A percentile compares a stretch with the other conserved stretches of the same genome.
Evolutionary conservation across 92 coral and sea anemone genomes (phyloP).

Genomic region (Anthopleura xanthogrammica): DNA sequence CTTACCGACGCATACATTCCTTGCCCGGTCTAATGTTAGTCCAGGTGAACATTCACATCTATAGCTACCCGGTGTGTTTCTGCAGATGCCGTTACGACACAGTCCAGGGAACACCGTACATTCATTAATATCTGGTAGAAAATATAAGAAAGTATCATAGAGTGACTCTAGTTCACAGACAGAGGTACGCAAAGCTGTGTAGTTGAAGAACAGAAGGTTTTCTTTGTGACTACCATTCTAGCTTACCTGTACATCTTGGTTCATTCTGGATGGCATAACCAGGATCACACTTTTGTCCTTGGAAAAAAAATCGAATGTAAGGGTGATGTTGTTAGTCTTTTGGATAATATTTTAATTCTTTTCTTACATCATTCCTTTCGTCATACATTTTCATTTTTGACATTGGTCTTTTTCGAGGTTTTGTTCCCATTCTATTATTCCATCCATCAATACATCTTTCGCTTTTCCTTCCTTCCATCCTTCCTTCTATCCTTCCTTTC

Average conservation of each 20-base stretch:
- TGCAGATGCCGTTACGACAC: constrained; percentile 91
- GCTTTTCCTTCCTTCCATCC: not conserved
- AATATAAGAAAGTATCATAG: not conserved
- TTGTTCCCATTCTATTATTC: not conserved
- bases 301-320: not conserved
- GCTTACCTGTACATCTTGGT: constrained; percentile 86
- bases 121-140: constrained; percentile 76
- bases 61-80: constrained; percentile 86
- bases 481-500: not conserved
- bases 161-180: not conserved
- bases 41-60: constrained; percentile 86
- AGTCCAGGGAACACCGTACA: constrained; percentile 69
- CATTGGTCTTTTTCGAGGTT: no score
- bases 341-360: not conserved
- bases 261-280: constrained; percentile 77
- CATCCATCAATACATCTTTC: no score
- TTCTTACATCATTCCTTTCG: not conserved
- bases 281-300: constrained; percentile 60
- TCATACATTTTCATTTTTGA: not conserved
- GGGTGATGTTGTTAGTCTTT: no score
- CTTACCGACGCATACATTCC: constrained; percentile 85
- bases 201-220: not conserved
- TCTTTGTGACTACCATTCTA: no score
- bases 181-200: not conserved
- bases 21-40: constrained; percentile 67